Percentiles rank a stretch among this genome's conserved stretches.
Conservation (phyloP, 2,113 vertebrate species). For the Lepisosteus osseus region DNA sequence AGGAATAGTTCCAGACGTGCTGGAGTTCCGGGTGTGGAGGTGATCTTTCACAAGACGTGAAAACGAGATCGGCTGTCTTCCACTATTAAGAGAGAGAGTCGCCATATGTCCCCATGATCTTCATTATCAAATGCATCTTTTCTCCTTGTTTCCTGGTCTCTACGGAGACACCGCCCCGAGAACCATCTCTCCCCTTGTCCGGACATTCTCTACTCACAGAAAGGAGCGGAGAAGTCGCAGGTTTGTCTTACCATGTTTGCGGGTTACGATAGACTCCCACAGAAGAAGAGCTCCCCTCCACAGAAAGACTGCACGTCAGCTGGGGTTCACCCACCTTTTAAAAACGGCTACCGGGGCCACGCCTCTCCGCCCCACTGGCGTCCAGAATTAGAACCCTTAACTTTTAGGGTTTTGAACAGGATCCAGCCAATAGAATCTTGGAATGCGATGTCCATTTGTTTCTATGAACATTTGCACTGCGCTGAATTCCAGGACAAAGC, state of each 20-base stretch:
- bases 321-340: conserved; percentile 67
- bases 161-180: too few species aligned
- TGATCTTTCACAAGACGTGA: too few species aligned
- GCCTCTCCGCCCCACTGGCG: conserved; percentile 54
- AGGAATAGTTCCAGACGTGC: too few species aligned
- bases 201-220: not conserved
- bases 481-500: too few species aligned
- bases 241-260: conserved; percentile 68
- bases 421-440: conserved; percentile 58
- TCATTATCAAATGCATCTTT: too few species aligned
- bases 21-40: too few species aligned
- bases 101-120: too few species aligned
- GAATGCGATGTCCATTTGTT: conserved; percentile 31
- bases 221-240: not conserved
- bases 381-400: conserved; percentile 74
- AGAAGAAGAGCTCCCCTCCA: conserved; percentile 67
- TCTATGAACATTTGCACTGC: conserved; percentile 12
- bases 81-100: too few species aligned
- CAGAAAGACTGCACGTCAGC: conserved; percentile 73
- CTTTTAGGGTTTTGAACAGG: conserved; percentile 68
- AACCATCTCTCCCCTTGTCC: too few species aligned
- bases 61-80: too few species aligned
- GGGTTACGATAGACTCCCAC: conserved; percentile 65
- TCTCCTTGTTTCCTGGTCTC: too few species aligned
- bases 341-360: conserved; percentile 56